Conservation (phyloP, 1,140 invertebrate species). For the Musca vetustissima region DNA sequence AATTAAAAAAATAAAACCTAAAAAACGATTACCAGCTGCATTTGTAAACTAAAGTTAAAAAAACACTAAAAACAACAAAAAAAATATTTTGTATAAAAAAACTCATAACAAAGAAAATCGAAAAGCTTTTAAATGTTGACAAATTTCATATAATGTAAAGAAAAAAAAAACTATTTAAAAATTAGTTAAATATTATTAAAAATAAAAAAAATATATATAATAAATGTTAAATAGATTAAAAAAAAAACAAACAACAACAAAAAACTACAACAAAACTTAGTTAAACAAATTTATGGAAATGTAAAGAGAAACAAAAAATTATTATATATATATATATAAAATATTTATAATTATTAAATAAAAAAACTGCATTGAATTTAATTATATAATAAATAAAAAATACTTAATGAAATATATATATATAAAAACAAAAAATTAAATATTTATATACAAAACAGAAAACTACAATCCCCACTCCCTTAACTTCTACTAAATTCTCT, state of each 20-base stretch:
- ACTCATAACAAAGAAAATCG: neutral
- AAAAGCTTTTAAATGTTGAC: slow-evolving; percentile 22
- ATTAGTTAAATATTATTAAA: slow-evolving; percentile 7
- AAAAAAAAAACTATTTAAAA: neutral
- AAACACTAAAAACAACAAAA: neutral
- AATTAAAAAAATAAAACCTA: neutral
- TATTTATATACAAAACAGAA: slow-evolving; percentile 24
- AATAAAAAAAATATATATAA: slow-evolving; percentile 11
- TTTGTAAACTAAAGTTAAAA: slow-evolving; percentile 15
- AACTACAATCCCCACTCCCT: neutral
- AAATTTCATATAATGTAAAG: slow-evolving; percentile 18
- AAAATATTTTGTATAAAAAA: slow-evolving; percentile 4
- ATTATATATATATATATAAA: no score
- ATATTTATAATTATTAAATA: slow-evolving; percentile 1
- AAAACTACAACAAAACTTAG: neutral
- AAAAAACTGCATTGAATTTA: slow-evolving; percentile 18
- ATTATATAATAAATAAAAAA: slow-evolving; percentile 6
- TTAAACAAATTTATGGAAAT: slow-evolving; percentile 14
- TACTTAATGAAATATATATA: no score
- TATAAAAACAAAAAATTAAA: slow-evolving; percentile 5
- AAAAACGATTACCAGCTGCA: slow-evolving; percentile 20
- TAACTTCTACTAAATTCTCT: neutral
- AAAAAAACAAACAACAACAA: slow-evolving; percentile 9
- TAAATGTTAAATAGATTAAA: slow-evolving; percentile 24
- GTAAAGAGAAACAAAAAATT: neutral